phyloP scores from a whole-genome alignment of 2,797 vertebrate species.

The Pachyuromys duprasi region DNA sequence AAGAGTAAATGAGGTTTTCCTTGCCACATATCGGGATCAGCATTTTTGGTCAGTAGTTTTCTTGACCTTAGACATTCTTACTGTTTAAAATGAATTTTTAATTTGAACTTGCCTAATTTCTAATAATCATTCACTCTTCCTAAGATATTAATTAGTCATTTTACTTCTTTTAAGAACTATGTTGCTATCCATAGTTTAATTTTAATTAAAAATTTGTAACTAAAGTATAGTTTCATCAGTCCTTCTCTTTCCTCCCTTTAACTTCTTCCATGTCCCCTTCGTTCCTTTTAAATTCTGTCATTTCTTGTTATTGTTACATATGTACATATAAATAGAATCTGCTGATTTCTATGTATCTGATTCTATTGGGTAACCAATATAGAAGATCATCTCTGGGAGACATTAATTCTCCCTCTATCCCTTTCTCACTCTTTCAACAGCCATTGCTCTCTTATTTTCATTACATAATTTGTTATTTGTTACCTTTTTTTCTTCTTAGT shows the following conservation, averaged over 20 bases:
- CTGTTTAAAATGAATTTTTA: neutral
- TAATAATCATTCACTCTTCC: neutral
- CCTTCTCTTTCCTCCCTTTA: neutral
- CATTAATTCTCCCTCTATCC: neutral
- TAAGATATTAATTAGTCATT: neutral
- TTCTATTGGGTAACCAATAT: neutral
- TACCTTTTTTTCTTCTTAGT: neutral
- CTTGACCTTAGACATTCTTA: neutral
- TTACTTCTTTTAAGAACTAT: neutral
- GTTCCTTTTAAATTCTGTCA: no score
- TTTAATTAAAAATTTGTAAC: neutral
- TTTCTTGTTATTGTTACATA: no score
- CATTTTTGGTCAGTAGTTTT: neutral
- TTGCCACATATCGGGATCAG: neutral
- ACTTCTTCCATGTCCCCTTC: neutral
- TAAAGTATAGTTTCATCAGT: neutral
- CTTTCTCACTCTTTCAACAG: neutral
- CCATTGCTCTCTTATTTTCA: neutral
- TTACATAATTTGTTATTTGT: neutral
- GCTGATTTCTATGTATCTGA: neutral
- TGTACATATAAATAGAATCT: neutral
- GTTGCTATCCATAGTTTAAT: neutral
- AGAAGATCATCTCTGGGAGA: neutral
- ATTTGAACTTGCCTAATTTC: neutral
- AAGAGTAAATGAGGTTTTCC: neutral